phyloP scores from a whole-genome alignment of 2,113 vertebrate genomes.

The Actinemys pallida region DNA sequence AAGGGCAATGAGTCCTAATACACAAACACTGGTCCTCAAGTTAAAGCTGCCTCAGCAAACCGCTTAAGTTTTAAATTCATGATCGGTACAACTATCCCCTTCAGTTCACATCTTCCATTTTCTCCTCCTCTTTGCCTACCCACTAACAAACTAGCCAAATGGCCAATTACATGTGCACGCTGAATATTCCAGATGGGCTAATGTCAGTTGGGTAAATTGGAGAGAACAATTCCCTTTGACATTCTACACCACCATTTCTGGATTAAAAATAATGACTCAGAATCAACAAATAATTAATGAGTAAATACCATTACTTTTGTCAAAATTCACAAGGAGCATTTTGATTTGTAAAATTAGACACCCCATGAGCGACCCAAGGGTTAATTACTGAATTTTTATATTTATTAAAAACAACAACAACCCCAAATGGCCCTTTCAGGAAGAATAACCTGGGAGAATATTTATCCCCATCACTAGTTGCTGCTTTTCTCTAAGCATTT shows the following conservation, averaged over 20 bases:
- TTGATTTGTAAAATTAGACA: neutral
- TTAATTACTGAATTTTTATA: constrained; percentile 21
- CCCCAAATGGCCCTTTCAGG: constrained; percentile 53
- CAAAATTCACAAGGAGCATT: neutral
- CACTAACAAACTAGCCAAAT: neutral
- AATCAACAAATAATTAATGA: neutral
- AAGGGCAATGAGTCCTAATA: neutral
- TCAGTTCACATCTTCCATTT: neutral
- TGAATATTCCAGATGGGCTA: neutral
- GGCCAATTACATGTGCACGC: neutral
- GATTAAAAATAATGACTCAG: neutral
- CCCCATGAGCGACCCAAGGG: neutral
- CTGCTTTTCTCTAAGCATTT: neutral
- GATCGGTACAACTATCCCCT: neutral
- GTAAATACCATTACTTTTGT: neutral
- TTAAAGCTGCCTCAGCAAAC: neutral
- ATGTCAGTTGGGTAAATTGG: neutral
- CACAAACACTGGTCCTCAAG: neutral
- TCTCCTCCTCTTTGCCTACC: neutral
- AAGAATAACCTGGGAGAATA: constrained; percentile 66
- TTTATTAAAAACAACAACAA: constrained; percentile 49
- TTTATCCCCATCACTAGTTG: constrained; percentile 41
- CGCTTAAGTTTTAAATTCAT: neutral
- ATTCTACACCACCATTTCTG: neutral
- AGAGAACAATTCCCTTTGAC: neutral